Evolutionary conservation across 2,113 vertebrate genomes (phyloP).

Genomic region (Nannobrachium achirus): DNA sequence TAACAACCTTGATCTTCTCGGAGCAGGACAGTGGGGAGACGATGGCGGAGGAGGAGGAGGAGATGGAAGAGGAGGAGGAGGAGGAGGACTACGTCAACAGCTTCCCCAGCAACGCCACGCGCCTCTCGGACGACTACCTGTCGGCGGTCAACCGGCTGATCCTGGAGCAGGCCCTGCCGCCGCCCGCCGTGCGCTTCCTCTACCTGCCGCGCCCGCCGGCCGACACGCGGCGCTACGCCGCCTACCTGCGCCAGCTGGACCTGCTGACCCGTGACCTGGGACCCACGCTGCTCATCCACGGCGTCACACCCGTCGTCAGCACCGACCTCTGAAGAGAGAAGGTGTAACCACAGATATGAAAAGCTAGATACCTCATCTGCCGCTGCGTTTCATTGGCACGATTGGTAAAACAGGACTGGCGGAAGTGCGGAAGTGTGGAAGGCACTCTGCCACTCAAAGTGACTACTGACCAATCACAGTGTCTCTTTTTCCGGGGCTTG

Average conservation of each 20-base stretch:
- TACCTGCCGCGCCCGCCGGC: conserved; percentile 89
- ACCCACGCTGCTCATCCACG: conserved; percentile 91
- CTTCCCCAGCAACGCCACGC: conserved; percentile 82
- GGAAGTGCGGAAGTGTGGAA: too few relatives aligned
- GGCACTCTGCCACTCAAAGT: too few relatives aligned
- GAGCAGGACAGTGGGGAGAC: too few relatives aligned
- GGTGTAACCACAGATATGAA: too few relatives aligned
- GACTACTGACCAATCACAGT: too few relatives aligned
- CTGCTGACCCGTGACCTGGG: conserved; percentile 86
- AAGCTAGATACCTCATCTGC: too few relatives aligned
- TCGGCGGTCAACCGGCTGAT: conserved; percentile 86
- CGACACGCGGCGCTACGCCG: conserved; percentile 82
- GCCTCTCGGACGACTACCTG: conserved; percentile 86
- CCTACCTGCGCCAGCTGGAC: conserved; percentile 88
- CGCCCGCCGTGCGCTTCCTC: conserved; percentile 85
- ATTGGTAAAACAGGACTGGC: too few relatives aligned
- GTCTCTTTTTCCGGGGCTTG: too few relatives aligned
- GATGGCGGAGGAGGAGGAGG: neutral
- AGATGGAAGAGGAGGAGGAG: conserved; percentile 15
- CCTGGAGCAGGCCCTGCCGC: conserved; percentile 73
- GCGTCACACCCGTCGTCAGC: conserved; percentile 89
- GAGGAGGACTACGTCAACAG: conserved; percentile 79
- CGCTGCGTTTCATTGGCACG: too few relatives aligned
- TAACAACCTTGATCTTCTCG: too few relatives aligned
- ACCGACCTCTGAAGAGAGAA: conserved; percentile 91